Evolutionary conservation across 2,113 vertebrate genomes (phyloP), one percentile per base, ranked within the genome.

Genomic region (Onychostoma macrolepis): DNA sequence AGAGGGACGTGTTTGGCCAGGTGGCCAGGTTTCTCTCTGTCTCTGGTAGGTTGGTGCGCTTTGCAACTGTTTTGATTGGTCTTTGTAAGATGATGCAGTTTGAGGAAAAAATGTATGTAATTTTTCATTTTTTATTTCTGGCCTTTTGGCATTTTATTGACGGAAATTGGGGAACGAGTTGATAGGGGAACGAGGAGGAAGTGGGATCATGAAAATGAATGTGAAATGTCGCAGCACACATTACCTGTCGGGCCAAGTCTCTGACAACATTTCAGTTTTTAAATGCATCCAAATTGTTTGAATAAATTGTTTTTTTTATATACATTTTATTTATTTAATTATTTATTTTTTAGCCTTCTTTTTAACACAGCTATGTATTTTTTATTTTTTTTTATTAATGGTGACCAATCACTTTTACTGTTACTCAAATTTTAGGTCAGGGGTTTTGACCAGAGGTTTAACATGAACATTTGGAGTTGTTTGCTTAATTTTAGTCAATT

Each of bases 21-120:
- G 36, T 48, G 81, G 80, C 15, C 58, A 43, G 80, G 12, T 82
- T 67, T 11, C 80, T 65, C 11, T 63, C n/a, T 63, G 38, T 75
- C 24, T 76, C 58, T 82, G 8, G 38, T 17, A 80, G 53, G 56
- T 43, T 82, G 38, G 10, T 80, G 50, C 21, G 6, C 21, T 38
- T 56, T 43, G 56, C 11, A 58, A 19, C n/a, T 67, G 58, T 38
- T 26, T 61, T 79, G 28, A 79, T 79, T 58, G 48, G 77, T 13
- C 30, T n/a, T 79, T 15, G 21, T 79, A 36, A 63, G 56, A 10
- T 41, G 36, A 80, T 43, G 78, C 53, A 61, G 56, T 58, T 58
- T 61, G 21, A 41, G 28, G 9, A 41, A 21, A 13, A 61, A 10
- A 13, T 3, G 13, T 41, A 3, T 21, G 15, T 28, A 24, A 48